Evolutionary conservation across 2,797 vertebrate genomes (phyloP).

Genomic region (Megaceryle alcyon): DNA sequence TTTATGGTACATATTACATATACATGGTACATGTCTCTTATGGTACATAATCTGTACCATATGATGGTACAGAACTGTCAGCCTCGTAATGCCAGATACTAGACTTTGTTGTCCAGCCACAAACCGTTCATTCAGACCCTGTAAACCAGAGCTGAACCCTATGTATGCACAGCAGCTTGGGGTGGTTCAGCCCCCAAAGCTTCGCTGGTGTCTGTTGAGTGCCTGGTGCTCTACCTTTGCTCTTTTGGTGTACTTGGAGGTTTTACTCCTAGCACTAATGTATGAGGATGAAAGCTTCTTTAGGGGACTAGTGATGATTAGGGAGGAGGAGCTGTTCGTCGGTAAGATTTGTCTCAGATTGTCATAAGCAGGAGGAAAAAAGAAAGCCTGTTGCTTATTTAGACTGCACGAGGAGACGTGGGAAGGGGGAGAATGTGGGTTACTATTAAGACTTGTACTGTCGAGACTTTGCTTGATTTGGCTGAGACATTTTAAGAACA

Average conservation of each 20-base stretch:
- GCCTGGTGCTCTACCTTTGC: not conserved
- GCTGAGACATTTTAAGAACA: not conserved
- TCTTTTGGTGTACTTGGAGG: too few species aligned
- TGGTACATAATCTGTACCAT: too few species aligned
- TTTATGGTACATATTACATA: not conserved
- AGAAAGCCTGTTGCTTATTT: not conserved
- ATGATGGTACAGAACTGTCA: not conserved
- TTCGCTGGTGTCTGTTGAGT: not conserved
- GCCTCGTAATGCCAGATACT: not conserved
- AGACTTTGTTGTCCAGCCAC: not conserved
- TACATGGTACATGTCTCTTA: too few species aligned
- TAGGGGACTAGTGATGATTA: not conserved
- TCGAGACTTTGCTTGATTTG: not conserved
- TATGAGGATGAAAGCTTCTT: not conserved
- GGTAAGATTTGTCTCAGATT: not conserved
- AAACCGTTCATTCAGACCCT: rapidly evolving
- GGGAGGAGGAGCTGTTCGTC: not conserved
- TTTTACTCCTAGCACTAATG: not conserved
- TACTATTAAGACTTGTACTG: not conserved
- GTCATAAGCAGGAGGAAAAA: not conserved
- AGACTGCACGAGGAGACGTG: not conserved
- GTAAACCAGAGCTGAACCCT: not conserved
- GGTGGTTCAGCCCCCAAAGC: not conserved
- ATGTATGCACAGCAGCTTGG: not conserved
- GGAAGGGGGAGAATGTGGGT: not conserved